phyloP scores from a whole-genome alignment of 1,140 invertebrate genomes.

The Gryon sp. region DNA sequence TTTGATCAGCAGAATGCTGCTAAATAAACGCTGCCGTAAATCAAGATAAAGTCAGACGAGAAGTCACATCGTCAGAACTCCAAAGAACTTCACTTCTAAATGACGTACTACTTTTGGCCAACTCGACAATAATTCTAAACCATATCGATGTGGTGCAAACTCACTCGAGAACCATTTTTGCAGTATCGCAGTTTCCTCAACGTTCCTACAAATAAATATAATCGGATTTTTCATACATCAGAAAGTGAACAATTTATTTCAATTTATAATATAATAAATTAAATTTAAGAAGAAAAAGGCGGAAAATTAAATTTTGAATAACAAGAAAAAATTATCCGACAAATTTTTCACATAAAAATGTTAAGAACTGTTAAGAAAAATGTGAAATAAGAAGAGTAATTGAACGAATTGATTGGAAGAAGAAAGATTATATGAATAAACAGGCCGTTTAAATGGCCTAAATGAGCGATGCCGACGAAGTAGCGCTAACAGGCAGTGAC shows the following conservation, averaged over 20 bases:
- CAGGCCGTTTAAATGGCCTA: slow-evolving; percentile 70
- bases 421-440: slow-evolving; percentile 27
- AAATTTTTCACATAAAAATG: too few relatives aligned
- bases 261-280: too few relatives aligned
- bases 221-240: not conserved
- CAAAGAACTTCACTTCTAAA: slow-evolving; percentile 9
- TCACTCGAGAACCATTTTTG: slow-evolving; percentile 9
- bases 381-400: too few relatives aligned
- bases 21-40: too few relatives aligned
- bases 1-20: too few relatives aligned
- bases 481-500: slow-evolving; percentile 55
- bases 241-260: not conserved
- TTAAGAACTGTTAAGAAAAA: too few relatives aligned
- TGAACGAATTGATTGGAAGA: not conserved
- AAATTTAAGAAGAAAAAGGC: too few relatives aligned
- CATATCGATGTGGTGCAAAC: slow-evolving; percentile 8
- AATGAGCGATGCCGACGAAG: slow-evolving; percentile 76
- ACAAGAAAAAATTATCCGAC: too few relatives aligned
- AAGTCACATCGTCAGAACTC: not conserved
- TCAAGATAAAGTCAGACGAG: too few relatives aligned
- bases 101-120: not conserved
- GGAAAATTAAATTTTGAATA: too few relatives aligned
- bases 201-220: not conserved
- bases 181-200: not conserved
- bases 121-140: slow-evolving; percentile 15